Percentiles rank a stretch among this genome's conserved stretches.
These are phyloP conservation scores for Piaya cayana DNA, from an alignment of 2,113 vertebrate species.

Conservation along the genomic window DNA sequence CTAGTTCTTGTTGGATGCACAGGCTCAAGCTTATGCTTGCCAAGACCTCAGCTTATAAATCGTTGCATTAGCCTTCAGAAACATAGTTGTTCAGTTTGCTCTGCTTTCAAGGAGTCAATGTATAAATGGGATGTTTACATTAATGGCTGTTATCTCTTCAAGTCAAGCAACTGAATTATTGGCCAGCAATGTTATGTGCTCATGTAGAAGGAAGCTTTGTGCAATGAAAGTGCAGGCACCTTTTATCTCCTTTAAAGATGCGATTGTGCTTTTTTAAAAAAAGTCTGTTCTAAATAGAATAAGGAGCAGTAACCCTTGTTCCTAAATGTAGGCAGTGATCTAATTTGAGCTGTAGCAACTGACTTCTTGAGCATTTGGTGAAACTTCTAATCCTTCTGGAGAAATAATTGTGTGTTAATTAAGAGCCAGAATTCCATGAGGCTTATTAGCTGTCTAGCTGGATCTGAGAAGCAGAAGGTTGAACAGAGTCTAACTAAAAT, in stretches of 20 bases:
- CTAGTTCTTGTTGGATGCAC: fast-evolving
- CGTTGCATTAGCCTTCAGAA: not conserved
- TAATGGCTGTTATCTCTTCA: not conserved
- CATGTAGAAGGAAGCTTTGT: not conserved
- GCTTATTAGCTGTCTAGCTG: constrained; percentile 57
- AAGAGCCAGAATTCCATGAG: constrained; percentile 31
- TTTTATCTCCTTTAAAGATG: not conserved
- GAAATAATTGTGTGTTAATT: constrained; percentile 57
- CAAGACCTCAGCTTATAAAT: not conserved
- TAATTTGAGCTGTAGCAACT: constrained; percentile 36
- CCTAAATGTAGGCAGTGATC: constrained; percentile 3
- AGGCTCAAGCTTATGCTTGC: no score
- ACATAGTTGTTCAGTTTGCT: not conserved
- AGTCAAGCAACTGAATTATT: not conserved
- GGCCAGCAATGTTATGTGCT: not conserved
- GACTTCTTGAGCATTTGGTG: constrained; percentile 56
- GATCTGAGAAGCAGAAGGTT: constrained; percentile 51
- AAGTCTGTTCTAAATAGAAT: not conserved
- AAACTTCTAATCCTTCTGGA: constrained; percentile 44
- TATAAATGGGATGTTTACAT: not conserved
- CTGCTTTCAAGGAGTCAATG: not conserved
- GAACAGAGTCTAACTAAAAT: constrained; percentile 60
- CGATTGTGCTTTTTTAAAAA: not conserved
- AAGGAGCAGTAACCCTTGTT: constrained; percentile 13
- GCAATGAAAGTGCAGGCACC: not conserved